phyloP scores from a whole-genome alignment of 1,140 invertebrate species.

The Cherax quadricarinatus region DNA sequence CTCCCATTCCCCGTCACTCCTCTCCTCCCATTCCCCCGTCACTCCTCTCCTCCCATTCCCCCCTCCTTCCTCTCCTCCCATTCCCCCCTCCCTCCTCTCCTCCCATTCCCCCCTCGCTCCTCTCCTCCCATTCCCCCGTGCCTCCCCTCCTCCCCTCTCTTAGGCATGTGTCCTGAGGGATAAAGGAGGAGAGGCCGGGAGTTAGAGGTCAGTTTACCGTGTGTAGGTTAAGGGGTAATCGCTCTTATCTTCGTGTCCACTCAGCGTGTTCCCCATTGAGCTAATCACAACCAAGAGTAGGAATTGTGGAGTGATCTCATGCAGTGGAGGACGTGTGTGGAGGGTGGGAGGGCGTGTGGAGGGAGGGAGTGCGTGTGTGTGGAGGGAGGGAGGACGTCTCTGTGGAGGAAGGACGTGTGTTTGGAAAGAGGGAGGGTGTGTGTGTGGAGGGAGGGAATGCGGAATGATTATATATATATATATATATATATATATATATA shows the following conservation, averaged over 20 bases:
- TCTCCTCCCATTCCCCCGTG: too few species aligned
- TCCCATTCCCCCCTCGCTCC: too few species aligned
- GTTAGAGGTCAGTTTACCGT: conserved; percentile 21
- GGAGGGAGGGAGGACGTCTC: neutral
- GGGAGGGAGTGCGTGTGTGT: neutral
- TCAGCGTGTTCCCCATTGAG: conserved; percentile 16
- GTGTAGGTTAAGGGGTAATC: conserved; percentile 11
- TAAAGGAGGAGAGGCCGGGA: too few species aligned
- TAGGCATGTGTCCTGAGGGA: neutral
- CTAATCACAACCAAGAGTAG: conserved; percentile 37
- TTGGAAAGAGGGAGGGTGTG: neutral
- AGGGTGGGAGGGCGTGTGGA: neutral
- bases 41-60: too few species aligned
- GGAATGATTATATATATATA: neutral
- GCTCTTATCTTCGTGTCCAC: conserved; percentile 8
- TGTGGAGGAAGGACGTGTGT: neutral
- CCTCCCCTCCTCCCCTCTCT: too few species aligned
- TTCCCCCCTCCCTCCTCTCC: too few species aligned
- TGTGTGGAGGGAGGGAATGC: neutral
- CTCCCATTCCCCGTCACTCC: too few species aligned
- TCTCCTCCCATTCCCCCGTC: too few species aligned
- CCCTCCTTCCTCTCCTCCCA: too few species aligned
- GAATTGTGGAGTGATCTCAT: conserved; percentile 12
- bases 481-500: too few species aligned
- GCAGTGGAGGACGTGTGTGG: neutral